These are phyloP conservation scores for Diabrotica balteata DNA, from an alignment of 2,888 invertebrate species.

Conservation along the genomic window DNA sequence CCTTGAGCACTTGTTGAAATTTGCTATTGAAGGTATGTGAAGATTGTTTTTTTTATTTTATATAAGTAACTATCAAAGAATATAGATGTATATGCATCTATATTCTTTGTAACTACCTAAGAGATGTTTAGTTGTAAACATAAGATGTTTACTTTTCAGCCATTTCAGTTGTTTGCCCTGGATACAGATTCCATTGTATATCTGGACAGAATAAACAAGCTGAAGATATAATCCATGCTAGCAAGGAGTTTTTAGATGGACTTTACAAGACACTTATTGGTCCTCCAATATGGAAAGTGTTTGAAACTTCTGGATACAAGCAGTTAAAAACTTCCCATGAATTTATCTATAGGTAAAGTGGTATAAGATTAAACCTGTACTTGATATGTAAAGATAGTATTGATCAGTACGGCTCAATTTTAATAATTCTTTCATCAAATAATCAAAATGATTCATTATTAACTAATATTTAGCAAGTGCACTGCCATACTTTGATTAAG, in stretches of 20 bases:
- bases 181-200: slow-evolving; percentile 60
- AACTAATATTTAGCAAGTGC: no score
- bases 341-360: slow-evolving; percentile 55
- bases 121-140: background rate
- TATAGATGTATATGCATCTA: background rate
- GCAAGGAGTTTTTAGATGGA: slow-evolving; percentile 61
- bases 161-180: slow-evolving; percentile 65
- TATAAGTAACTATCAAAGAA: background rate
- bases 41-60: background rate
- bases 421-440: no score
- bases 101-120: background rate
- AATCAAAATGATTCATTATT: no score
- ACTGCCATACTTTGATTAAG: no score
- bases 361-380: no score
- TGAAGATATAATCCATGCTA: slow-evolving; percentile 60
- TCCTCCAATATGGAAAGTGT: slow-evolving; percentile 62
- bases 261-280: slow-evolving; percentile 61
- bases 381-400: no score
- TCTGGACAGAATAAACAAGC: slow-evolving; percentile 46
- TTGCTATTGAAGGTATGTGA: slow-evolving; percentile 58
- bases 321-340: slow-evolving; percentile 63
- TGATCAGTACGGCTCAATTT: no score
- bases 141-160: slow-evolving; percentile 53
- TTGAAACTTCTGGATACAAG: slow-evolving; percentile 62
- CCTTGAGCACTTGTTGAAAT: slow-evolving; percentile 56